Percentiles rank a stretch among this genome's conserved stretches.
Evolutionary conservation across 2,888 invertebrate species (phyloP).

Genomic region (Pollenia amentaria): DNA sequence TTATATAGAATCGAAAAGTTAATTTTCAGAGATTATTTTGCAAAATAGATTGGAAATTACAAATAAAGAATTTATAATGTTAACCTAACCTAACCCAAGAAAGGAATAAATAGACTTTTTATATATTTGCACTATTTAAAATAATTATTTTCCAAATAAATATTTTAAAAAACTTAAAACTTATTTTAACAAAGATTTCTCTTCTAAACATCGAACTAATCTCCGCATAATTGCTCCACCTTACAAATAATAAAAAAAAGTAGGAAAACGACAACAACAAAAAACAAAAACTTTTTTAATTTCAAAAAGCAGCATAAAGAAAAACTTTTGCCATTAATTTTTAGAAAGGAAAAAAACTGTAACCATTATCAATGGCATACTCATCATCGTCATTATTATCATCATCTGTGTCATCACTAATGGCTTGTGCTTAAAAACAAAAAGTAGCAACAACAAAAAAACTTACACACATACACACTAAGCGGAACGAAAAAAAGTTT

Average conservation of each 20-base stretch:
- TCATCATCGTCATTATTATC: constrained; percentile 75
- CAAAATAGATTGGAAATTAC: no score
- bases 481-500: constrained; percentile 44
- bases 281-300: constrained; percentile 50
- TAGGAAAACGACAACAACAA: constrained; percentile 13
- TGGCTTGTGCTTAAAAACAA: constrained; percentile 61
- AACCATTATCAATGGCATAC: constrained; percentile 66
- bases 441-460: constrained; percentile 33
- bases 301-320: constrained; percentile 57
- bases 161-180: background rate
- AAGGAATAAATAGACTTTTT: no score
- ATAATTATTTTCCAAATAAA: no score
- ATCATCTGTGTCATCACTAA: constrained; percentile 73
- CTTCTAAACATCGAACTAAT: constrained; percentile 52
- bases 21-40: no score
- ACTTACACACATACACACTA: constrained; percentile 31
- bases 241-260: constrained; percentile 46
- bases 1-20: no score
- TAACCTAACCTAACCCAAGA: no score
- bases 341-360: constrained; percentile 42
- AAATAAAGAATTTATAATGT: no score
- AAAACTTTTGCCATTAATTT: constrained; percentile 70
- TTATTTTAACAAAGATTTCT: constrained; percentile 42
- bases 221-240: constrained; percentile 64
- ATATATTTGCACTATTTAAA: no score